Evolutionary conservation across 1,140 invertebrate species (phyloP).

Genomic region (Pseudomyrmex concolor): DNA sequence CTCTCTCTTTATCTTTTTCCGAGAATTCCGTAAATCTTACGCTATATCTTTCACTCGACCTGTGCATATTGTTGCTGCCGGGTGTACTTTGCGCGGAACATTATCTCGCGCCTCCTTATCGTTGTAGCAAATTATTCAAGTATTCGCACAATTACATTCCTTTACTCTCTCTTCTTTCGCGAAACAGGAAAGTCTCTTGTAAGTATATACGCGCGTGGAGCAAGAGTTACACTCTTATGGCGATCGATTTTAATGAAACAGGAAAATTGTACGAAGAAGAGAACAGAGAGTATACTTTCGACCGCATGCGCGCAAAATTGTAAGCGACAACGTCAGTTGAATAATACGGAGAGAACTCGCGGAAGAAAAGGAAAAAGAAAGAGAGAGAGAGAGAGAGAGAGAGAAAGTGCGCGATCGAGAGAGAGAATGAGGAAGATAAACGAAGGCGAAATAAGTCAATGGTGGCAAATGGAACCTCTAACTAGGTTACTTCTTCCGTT

Average conservation of each 20-base stretch:
- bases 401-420: background rate
- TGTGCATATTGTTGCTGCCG: background rate
- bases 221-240: no score
- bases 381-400: background rate
- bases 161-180: no score
- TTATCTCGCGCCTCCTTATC: background rate
- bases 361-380: background rate
- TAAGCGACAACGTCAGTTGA: background rate
- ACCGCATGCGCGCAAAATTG: slow-evolving; percentile 22
- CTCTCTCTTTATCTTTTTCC: background rate
- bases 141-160: background rate
- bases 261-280: background rate
- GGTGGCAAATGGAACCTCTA: slow-evolving; percentile 56
- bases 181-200: no score
- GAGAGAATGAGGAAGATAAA: background rate
- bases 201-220: no score
- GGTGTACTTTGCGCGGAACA: no score
- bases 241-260: slow-evolving; percentile 7
- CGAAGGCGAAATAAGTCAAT: background rate
- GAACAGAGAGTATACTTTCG: background rate
- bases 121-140: background rate
- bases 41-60: background rate
- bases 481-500: slow-evolving; percentile 49
- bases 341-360: slow-evolving; percentile 17
- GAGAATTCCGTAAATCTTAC: background rate